A percentile compares a stretch with the other conserved stretches of the same genome.
These are phyloP conservation scores for Epistrophe eligans DNA, from an alignment of 2,888 invertebrate genomes.

Conservation along the genomic window DNA sequence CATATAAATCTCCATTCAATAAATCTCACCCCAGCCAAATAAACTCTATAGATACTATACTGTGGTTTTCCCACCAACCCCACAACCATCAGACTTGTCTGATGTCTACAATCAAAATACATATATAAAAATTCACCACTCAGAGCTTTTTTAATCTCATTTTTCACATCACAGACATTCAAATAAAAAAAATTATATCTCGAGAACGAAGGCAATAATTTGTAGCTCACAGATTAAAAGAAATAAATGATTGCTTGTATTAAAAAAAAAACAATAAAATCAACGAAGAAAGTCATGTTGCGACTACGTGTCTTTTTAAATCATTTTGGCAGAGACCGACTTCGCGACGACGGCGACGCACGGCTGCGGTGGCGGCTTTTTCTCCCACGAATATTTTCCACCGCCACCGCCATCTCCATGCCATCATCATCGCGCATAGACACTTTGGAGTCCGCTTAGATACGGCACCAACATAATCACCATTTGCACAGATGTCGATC, in stretches of 20 bases:
- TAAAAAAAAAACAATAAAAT: slow-evolving; percentile 43
- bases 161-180: slow-evolving; percentile 47
- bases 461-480: not conserved
- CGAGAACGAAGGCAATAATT: slow-evolving; percentile 54
- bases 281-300: slow-evolving; percentile 43
- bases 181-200: slow-evolving; percentile 17
- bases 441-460: slow-evolving; percentile 66
- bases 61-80: slow-evolving; percentile 25
- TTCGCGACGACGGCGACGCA: not conserved
- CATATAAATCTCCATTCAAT: slow-evolving; percentile 61
- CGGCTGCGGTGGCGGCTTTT: not conserved
- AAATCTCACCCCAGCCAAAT: slow-evolving; percentile 50
- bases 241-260: slow-evolving; percentile 61
- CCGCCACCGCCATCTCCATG: not conserved
- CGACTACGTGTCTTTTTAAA: slow-evolving; percentile 63
- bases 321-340: slow-evolving; percentile 22
- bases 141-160: slow-evolving; percentile 6
- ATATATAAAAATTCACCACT: slow-evolving; percentile 20
- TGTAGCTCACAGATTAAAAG: slow-evolving; percentile 53
- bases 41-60: slow-evolving; percentile 28
- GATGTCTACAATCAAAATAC: not conserved
- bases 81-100: slow-evolving; percentile 65
- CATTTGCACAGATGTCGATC: slow-evolving; percentile 51
- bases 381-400: slow-evolving; percentile 53
- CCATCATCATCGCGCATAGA: slow-evolving; percentile 53